phyloP scores from a whole-genome alignment of 2,888 invertebrate genomes.

The Cotesia congregata region DNA sequence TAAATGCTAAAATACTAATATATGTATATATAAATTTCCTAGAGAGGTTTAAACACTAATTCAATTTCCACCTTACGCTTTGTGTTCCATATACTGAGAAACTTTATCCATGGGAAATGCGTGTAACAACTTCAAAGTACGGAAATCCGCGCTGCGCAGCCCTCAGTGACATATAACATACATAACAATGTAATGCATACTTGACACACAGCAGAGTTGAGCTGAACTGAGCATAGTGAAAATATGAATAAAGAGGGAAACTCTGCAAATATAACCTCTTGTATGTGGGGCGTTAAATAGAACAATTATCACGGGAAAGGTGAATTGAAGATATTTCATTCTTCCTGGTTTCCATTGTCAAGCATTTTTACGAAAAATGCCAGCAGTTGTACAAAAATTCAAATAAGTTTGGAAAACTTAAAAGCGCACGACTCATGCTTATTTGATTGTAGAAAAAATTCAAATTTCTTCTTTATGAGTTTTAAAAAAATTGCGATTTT shows the following conservation, averaged over 20 bases:
- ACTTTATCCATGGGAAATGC: constrained; percentile 18
- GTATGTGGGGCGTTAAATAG: constrained; percentile 39
- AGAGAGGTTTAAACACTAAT: not conserved
- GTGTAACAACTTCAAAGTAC: constrained; percentile 48
- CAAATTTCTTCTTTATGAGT: no score
- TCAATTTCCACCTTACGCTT: constrained; percentile 17
- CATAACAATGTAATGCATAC: not conserved
- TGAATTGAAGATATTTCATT: constrained; percentile 25
- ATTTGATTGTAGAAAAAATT: no score
- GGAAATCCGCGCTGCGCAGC: constrained; percentile 49
- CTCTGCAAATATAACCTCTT: not conserved
- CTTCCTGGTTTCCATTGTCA: not conserved
- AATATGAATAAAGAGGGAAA: constrained; percentile 11
- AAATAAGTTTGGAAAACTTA: no score
- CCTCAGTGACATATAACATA: not conserved
- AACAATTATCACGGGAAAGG: constrained; percentile 59
- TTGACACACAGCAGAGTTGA: constrained; percentile 6
- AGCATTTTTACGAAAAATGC: not conserved
- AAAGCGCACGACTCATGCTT: no score
- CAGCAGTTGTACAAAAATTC: no score
- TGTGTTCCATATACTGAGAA: not conserved
- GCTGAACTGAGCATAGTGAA: not conserved
- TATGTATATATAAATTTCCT: not conserved
- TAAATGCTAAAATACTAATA: not conserved
- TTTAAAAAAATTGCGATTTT: no score